These are phyloP conservation scores for Phymanthus crucifer DNA, from an alignment of 92 coral and sea anemone species.

Conservation along the genomic window DNA sequence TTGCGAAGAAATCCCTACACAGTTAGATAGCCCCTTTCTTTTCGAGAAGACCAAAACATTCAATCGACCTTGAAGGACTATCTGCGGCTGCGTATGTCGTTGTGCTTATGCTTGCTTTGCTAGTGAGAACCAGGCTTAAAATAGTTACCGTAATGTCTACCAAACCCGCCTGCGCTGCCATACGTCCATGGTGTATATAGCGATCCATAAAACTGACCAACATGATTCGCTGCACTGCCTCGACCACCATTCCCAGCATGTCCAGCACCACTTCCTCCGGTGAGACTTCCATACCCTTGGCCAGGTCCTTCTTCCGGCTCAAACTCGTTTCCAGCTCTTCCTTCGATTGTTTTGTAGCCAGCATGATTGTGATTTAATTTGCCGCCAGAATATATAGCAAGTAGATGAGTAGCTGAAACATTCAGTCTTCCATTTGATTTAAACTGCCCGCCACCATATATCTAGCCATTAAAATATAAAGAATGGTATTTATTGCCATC, in stretches of 20 bases:
- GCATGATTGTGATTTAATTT: slow-evolving; percentile 63
- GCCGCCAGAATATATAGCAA: slow-evolving; percentile 73
- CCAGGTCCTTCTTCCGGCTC: slow-evolving; percentile 60
- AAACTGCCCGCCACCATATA: slow-evolving; percentile 73
- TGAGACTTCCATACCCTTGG: slow-evolving; percentile 49
- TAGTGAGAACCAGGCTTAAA: not conserved
- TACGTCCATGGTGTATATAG: slow-evolving; percentile 64
- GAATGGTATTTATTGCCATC: not conserved
- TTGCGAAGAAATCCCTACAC: not conserved
- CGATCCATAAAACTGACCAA: slow-evolving; percentile 66
- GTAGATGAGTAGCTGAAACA: slow-evolving; percentile 51
- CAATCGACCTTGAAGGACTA: no score
- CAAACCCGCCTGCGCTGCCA: slow-evolving; percentile 80
- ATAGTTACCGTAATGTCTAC: slow-evolving; percentile 60
- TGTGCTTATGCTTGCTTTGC: no score
- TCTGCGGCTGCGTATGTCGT: no score
- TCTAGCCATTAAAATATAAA: slow-evolving; percentile 27
- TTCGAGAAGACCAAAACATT: no score
- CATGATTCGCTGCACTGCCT: slow-evolving; percentile 46
- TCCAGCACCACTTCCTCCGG: slow-evolving; percentile 63
- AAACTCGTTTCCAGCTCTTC: slow-evolving; percentile 40
- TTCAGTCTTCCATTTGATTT: slow-evolving; percentile 68
- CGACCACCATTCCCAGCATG: slow-evolving; percentile 70
- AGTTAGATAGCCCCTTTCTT: no score
- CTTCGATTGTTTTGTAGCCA: slow-evolving; percentile 56